phyloP scores from a whole-genome alignment of 2,888 invertebrate species.

The Brassicogethes aeneus region DNA sequence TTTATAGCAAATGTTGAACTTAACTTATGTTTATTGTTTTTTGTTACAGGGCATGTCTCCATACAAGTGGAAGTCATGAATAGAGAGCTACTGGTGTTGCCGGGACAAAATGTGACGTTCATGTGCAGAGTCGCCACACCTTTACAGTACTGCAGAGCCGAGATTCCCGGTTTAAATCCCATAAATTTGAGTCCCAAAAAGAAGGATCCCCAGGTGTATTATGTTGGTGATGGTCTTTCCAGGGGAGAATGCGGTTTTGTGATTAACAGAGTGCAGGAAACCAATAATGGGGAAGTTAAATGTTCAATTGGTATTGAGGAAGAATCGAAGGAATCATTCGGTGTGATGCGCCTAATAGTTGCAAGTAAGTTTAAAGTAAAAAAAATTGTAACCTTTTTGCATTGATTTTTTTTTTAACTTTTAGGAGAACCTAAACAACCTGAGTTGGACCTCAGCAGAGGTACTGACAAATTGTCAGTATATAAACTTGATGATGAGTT shows the following conservation, averaged over 20 bases:
- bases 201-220: constrained; percentile 38
- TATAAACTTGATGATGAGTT: constrained; percentile 55
- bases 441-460: constrained; percentile 40
- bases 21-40: no score
- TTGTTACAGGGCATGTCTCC: constrained; percentile 26
- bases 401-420: constrained; percentile 4
- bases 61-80: constrained; percentile 46
- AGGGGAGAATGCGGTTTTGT: constrained; percentile 64
- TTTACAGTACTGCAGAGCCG: constrained; percentile 52
- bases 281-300: constrained; percentile 60
- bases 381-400: neutral
- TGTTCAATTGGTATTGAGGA: constrained; percentile 55
- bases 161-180: constrained; percentile 41
- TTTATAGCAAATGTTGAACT: no score
- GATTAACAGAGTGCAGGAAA: constrained; percentile 53
- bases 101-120: constrained; percentile 48
- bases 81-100: constrained; percentile 45
- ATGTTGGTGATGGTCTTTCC: constrained; percentile 44
- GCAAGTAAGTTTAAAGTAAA: constrained; percentile 53
- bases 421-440: constrained; percentile 43
- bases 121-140: constrained; percentile 50
- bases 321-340: constrained; percentile 49
- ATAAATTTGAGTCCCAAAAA: constrained; percentile 40
- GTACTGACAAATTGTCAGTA: constrained; percentile 35
- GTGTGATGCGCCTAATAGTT: constrained; percentile 54